Base-by-base conservation (phyloP, 2,888 invertebrate species). In the Unio delphinus region DNA sequence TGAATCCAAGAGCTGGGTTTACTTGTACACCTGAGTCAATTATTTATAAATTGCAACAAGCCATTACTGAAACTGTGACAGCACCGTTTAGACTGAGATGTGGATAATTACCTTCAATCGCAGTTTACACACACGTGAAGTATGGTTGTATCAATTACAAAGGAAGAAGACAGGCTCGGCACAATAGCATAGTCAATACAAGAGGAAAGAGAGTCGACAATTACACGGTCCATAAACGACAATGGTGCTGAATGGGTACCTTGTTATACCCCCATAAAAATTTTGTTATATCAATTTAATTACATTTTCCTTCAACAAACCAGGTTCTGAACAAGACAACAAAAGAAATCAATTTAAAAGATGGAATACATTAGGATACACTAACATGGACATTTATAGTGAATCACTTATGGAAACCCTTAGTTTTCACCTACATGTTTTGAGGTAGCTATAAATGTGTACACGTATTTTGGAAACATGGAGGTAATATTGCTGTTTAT, bases 351-450 rank as follows among this genome's bases (percentile, higher is more conserved):
- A 23, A 23, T 45, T 45, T 8, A 23, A 17, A 59, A 54, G 17
- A 45, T 56, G 57, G 58, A 57, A 65, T 65, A 65, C 26, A 65
- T 65, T 59, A 65, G 59, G 65, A 65, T 65, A 72, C 68, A 75
- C 63, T 73, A 75, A 71, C 70, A 75, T 72, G 71, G 71, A 68
- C 73, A 71, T 75, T 70, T 66, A 72, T 73, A 45, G 15, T 15
- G 45, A 45, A 45, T 45, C 11, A 15, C 15, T 45, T 45, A 45
- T 45, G 45, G 45, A 45, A 45, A 45, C 11, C 15, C 34, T 34
- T 15, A 45, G 45, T 45, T 45, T 45, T 45, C 45, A 45, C 45
- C 45, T 15, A 15, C 15, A 45, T 15, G 45, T 45, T 45, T 15
- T 2, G 3, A 15, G 45, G 45, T 45, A 3, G 45, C 45, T 45